Conservation (phyloP, 2,113 vertebrate genomes). For the Cinclus mexicanus region DNA sequence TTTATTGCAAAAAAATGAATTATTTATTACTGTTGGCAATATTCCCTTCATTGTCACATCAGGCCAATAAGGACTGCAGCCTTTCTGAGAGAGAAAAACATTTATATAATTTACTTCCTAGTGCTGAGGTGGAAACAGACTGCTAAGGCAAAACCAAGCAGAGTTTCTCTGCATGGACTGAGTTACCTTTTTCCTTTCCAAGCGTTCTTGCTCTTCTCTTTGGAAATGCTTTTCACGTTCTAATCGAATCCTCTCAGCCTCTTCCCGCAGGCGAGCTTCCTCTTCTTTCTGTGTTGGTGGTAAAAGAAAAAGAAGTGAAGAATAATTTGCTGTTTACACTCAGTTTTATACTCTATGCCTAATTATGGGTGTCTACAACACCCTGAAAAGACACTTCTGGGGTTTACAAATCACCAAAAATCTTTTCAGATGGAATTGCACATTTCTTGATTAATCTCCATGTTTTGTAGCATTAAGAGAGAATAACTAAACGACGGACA, state of each 20-base stretch:
- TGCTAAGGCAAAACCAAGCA: not conserved
- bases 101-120: not conserved
- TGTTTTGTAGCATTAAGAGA: not conserved
- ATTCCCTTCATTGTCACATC: not conserved
- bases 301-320: not conserved
- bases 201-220: constrained; percentile 92
- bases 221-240: constrained; percentile 95
- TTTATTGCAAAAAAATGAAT: not conserved
- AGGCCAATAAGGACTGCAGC: not conserved
- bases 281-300: constrained; percentile 82
- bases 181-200: constrained; percentile 93
- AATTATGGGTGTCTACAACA: not conserved
- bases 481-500: not conserved
- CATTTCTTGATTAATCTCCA: not conserved
- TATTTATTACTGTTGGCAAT: not conserved
- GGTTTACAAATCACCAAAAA: not conserved
- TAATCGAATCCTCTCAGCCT: constrained; percentile 81
- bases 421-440: not conserved
- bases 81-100: not conserved
- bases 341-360: not conserved
- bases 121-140: not conserved
- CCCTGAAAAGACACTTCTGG: not conserved
- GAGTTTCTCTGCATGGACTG: not conserved
- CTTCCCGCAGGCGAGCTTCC: constrained; percentile 86
- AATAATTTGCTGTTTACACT: not conserved